A percentile compares a stretch with the other conserved stretches of the same genome.
Conservation (phyloP, 1,140 invertebrate genomes). For the Aplysia californica region DNA sequence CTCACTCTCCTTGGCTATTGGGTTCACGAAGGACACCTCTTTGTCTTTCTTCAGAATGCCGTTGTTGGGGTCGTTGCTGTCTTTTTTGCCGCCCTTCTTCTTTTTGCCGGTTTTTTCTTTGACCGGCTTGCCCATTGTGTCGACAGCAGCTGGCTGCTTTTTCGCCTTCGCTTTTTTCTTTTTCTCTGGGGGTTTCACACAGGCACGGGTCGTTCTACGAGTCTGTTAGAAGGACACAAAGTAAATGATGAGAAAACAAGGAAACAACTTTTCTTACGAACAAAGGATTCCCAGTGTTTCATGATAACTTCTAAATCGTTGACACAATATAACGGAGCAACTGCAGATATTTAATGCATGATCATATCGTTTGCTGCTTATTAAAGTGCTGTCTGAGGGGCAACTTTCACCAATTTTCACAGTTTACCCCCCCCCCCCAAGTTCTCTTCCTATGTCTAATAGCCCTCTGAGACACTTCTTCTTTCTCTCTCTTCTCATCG, state of each 20-base stretch:
- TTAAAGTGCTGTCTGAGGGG: too few relatives aligned
- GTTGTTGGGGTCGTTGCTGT: not conserved
- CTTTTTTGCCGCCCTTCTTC: conserved; percentile 3
- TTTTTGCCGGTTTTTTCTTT: conserved; percentile 17
- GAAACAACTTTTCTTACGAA: too few relatives aligned
- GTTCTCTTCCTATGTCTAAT: too few relatives aligned
- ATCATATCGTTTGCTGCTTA: too few relatives aligned
- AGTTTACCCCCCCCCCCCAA: too few relatives aligned
- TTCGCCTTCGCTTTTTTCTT: conserved; percentile 38
- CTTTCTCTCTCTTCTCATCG: too few relatives aligned
- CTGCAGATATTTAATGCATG: too few relatives aligned
- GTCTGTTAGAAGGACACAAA: conserved; percentile 17
- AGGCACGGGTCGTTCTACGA: conserved; percentile 22
- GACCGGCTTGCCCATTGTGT: not conserved
- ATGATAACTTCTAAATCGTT: too few relatives aligned
- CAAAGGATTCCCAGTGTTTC: too few relatives aligned
- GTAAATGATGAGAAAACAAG: not conserved
- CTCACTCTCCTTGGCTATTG: conserved; percentile 49
- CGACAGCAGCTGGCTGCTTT: not conserved
- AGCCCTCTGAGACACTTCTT: too few relatives aligned
- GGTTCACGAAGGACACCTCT: conserved; percentile 45
- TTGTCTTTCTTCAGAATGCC: conserved; percentile 31
- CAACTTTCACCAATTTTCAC: too few relatives aligned
- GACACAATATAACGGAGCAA: too few relatives aligned
- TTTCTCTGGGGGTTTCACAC: conserved; percentile 31